These are phyloP conservation scores for Vulpes lagopus DNA, from an alignment of 2,113 vertebrate species.

Conservation along the genomic window DNA sequence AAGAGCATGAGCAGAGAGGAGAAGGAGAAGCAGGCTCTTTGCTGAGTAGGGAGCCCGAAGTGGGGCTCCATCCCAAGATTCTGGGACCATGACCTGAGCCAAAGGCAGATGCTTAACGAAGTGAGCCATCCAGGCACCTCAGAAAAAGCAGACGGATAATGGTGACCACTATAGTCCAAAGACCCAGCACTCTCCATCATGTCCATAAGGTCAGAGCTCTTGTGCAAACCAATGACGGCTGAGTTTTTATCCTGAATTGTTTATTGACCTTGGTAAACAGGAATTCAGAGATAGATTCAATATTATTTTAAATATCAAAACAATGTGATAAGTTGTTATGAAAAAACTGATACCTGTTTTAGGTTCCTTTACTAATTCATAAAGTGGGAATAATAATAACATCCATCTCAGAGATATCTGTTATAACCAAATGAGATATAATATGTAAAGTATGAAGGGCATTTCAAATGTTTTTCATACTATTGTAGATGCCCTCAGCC, in stretches of 20 bases:
- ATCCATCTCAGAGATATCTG: neutral
- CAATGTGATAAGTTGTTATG: neutral
- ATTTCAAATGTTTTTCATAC: neutral
- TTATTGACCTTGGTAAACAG: neutral
- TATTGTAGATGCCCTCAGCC: neutral
- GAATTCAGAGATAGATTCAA: conserved; percentile 33
- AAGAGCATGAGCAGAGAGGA: no score
- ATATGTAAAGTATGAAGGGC: neutral
- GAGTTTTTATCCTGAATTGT: neutral
- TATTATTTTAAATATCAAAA: conserved; percentile 56
- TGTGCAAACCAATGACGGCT: neutral
- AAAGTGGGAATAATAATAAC: neutral
- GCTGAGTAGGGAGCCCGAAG: no score
- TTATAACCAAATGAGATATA: neutral
- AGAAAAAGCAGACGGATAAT: neutral
- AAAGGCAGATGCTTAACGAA: no score
- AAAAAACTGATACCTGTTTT: neutral
- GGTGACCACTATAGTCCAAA: neutral
- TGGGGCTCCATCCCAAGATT: no score
- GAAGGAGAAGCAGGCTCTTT: no score
- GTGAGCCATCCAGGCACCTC: no score
- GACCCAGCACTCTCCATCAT: neutral
- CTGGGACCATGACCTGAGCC: no score
- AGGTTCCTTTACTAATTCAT: neutral
- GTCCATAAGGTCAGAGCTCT: neutral